Evolutionary conservation across 2,888 invertebrate species (phyloP), one percentile per base, ranked within the genome.

Genomic region (Hipparchia sbordonii): DNA sequence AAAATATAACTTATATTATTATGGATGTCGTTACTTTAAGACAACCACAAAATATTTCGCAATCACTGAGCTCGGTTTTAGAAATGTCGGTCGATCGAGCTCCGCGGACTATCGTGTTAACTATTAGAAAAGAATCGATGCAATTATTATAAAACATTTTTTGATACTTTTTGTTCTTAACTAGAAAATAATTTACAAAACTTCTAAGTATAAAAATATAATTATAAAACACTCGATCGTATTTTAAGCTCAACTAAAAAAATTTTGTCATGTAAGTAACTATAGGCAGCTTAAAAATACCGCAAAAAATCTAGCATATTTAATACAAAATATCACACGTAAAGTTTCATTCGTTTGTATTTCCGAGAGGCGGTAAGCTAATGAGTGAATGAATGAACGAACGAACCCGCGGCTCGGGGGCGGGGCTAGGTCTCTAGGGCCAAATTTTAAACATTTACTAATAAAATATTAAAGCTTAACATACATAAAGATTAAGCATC

Each of bases 401-500:
- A 75, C 80, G 70, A 77, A 75, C 80, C 80, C 78, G 76, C 78
- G 77, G 78, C 77, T 80, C 78, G 78, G 77, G 78, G 80, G 82
- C 79, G 79, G 79, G 81, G 77, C 80, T 79, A 81, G 78, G 79
- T 78, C 86, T 86, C 86, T 81, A 82, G 89, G 90, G 91, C 89
- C 89, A 84, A 90, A 87, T 88, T 88, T 90, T 91, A 92, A 91
- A 93, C 91, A 93, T 93, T 93, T 89, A 93, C 91, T 93, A 93
- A 93, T 93, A 93, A 93, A 93, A 93, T 93, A 93, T 93, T 93
- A 93, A 93, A 93, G 93, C 93, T 93, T 93, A 93, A 93, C 93
- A 93, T 93, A 93, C 91, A 93, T 93, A 93, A 93, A 93, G 92
- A 92, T 92, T 92, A 93, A 93, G 93, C 93, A 93, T 93, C 87